Percentiles rank a stretch among this genome's conserved stretches.
Conservation (phyloP, 1,140 invertebrate genomes). For the Carcinoscorpius rotundicauda region DNA sequence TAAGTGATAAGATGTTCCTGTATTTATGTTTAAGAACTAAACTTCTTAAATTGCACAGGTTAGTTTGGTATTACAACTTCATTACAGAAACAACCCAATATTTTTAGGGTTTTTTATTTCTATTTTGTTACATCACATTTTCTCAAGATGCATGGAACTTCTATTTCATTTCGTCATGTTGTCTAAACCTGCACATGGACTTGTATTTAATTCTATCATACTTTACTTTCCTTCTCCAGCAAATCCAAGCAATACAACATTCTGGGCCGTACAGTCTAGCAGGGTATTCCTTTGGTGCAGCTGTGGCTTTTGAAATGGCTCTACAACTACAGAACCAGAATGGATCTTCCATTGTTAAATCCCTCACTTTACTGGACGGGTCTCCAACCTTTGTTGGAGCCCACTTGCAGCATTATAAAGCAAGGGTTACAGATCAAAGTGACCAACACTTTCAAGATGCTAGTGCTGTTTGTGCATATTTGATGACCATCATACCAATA, state of each 20-base stretch:
- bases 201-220: too few species aligned
- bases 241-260: constrained; percentile 62
- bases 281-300: constrained; percentile 89
- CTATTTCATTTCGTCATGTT: too few species aligned
- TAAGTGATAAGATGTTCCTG: too few species aligned
- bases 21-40: too few species aligned
- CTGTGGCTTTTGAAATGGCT: constrained; percentile 87
- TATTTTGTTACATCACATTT: too few species aligned
- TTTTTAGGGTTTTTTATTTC: too few species aligned
- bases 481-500: constrained; percentile 61
- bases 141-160: too few species aligned
- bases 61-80: too few species aligned
- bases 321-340: constrained; percentile 55
- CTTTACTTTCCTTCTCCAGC: constrained; percentile 29
- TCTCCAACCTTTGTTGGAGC: constrained; percentile 76
- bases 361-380: constrained; percentile 62
- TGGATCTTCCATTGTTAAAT: constrained; percentile 44
- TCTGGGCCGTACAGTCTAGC: constrained; percentile 70
- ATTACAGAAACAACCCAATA: too few species aligned
- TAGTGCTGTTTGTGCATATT: constrained; percentile 65
- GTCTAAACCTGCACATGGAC: too few species aligned
- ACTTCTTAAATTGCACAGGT: too few species aligned
- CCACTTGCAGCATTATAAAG: constrained; percentile 54
- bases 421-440: constrained; percentile 18
- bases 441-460: constrained; percentile 39